Evolutionary conservation across 2,888 invertebrate species (phyloP).

Genomic region (Caenorhabditis macrosperma): DNA sequence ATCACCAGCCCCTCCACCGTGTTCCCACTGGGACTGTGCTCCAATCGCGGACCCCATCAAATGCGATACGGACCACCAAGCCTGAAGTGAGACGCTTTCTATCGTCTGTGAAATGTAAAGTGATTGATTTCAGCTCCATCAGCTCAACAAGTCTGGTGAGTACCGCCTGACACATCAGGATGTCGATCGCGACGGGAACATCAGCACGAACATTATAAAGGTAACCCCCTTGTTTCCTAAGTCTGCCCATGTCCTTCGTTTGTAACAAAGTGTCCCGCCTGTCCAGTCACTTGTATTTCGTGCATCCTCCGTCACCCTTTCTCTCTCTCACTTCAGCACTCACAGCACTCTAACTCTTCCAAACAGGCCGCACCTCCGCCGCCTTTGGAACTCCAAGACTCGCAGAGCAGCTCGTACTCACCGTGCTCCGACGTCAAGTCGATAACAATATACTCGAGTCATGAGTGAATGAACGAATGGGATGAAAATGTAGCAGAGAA

Average conservation of each 20-base stretch:
- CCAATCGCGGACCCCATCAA: constrained; percentile 88
- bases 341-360: background rate
- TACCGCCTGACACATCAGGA: constrained; percentile 95
- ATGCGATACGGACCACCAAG: constrained; percentile 82
- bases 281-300: background rate
- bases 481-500: background rate
- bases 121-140: constrained; percentile 83
- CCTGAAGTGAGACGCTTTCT: constrained; percentile 84
- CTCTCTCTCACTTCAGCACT: background rate
- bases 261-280: background rate
- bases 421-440: constrained; percentile 39
- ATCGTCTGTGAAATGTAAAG: background rate
- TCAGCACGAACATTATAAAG: constrained; percentile 94
- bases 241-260: background rate
- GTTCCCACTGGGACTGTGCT: constrained; percentile 84
- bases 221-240: constrained; percentile 80
- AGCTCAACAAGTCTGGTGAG: constrained; percentile 86
- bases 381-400: constrained; percentile 6
- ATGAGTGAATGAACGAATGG: constrained; percentile 20
- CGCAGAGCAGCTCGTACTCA: constrained; percentile 38
- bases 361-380: background rate
- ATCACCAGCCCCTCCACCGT: constrained; percentile 73
- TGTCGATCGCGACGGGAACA: constrained; percentile 91
- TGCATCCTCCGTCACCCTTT: too few relatives aligned
- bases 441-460: constrained; percentile 49